Evolutionary conservation across 1,140 invertebrate genomes (phyloP).

Genomic region (Drosophila orena): DNA sequence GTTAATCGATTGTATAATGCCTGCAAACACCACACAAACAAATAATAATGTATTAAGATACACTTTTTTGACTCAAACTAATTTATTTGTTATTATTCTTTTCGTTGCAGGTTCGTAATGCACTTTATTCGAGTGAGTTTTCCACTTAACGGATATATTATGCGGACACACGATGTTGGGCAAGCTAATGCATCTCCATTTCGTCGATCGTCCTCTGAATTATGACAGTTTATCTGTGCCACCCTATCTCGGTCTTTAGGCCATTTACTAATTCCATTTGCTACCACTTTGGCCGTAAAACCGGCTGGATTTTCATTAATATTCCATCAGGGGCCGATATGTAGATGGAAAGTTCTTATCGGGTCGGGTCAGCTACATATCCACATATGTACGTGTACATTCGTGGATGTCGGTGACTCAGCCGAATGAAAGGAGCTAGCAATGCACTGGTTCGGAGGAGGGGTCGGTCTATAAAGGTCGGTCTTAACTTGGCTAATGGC

Average conservation of each 20-base stretch:
- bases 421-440: conserved; percentile 37
- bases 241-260: conserved; percentile 62
- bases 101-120: conserved; percentile 71
- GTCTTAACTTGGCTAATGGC: conserved; percentile 76
- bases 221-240: conserved; percentile 44
- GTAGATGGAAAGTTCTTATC: conserved; percentile 50
- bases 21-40: conserved; percentile 35
- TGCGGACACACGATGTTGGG: neutral
- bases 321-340: conserved; percentile 60
- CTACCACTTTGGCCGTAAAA: conserved; percentile 69
- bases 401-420: conserved; percentile 56
- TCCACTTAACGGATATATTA: neutral
- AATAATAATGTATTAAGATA: conserved; percentile 50
- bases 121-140: conserved; percentile 15
- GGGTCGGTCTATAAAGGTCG: conserved; percentile 29
- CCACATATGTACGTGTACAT: too few relatives aligned
- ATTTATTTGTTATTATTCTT: conserved; percentile 31
- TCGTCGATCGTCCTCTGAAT: conserved; percentile 26
- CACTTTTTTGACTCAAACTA: conserved; percentile 7
- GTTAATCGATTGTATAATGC: conserved; percentile 35
- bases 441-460: conserved; percentile 25
- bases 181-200: conserved; percentile 46
- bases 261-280: conserved; percentile 56
- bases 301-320: conserved; percentile 56
- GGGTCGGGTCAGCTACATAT: conserved; percentile 25